These are phyloP conservation scores for Pandemis corylana DNA, from an alignment of 2,888 invertebrate species.

Conservation along the genomic window DNA sequence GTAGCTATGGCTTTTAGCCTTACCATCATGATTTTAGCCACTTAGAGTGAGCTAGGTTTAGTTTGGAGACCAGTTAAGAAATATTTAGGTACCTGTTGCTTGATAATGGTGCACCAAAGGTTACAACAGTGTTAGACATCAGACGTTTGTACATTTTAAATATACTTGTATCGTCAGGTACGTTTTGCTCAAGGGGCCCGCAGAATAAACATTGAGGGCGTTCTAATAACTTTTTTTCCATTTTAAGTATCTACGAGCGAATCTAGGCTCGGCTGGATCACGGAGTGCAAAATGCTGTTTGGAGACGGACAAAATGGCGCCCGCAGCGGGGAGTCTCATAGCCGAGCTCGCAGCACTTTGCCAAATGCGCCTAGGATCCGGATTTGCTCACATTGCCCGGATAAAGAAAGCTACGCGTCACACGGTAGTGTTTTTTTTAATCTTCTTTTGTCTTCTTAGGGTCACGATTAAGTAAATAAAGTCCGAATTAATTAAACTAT, in stretches of 20 bases:
- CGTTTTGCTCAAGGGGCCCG: background rate
- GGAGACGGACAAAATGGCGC: conserved; percentile 67
- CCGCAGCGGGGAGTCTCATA: conserved; percentile 61
- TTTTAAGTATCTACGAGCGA: conserved; percentile 32
- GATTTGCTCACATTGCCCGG: conserved; percentile 69
- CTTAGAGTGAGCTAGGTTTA: too few species aligned
- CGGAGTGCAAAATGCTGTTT: conserved; percentile 79
- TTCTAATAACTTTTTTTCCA: conserved; percentile 35
- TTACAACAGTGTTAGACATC: too few species aligned
- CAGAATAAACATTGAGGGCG: background rate
- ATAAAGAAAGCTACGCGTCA: conserved; percentile 59
- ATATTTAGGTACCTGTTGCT: too few species aligned
- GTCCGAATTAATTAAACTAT: too few species aligned
- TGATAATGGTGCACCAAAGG: too few species aligned
- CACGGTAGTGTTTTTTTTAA: conserved; percentile 48
- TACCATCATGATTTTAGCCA: too few species aligned
- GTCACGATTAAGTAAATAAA: background rate
- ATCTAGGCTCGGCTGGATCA: conserved; percentile 52
- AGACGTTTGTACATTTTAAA: too few species aligned
- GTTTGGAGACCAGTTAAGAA: too few species aligned
- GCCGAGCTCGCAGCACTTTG: conserved; percentile 67
- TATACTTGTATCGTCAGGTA: background rate
- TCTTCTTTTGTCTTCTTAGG: background rate
- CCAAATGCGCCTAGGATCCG: conserved; percentile 75
- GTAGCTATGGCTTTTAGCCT: too few species aligned